Base-by-base conservation (phyloP, 2,888 invertebrate genomes). In the Phytoseiulus persimilis region DNA sequence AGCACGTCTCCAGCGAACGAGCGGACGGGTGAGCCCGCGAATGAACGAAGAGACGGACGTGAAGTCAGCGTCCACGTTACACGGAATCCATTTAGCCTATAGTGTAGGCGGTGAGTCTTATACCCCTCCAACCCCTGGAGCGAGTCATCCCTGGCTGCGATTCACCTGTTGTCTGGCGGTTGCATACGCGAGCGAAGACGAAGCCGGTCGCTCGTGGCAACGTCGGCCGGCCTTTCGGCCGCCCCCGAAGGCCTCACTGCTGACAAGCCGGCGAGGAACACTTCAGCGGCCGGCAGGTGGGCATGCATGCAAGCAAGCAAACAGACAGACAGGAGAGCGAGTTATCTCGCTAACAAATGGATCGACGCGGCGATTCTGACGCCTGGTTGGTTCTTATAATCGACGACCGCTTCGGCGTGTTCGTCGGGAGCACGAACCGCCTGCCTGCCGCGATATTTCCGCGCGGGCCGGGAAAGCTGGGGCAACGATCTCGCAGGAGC, bases 21-120 rank as follows among this genome's bases (percentile, higher is more conserved):
- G 18, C 65, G 65, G 18, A 23, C 28, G 65, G 18, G 2, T 46
- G 9, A 46, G 46, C 46, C 46, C 9, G 9, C 65, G 65, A 65
- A 65, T 23, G 65, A 65, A 65, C 11, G 18, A 18, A 14, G 39
- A 23, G 33, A 45, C 39, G 33, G 87, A 87, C 87, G 32, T 87
- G 87, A 87, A 87, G 5, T 87, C 32, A 33, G 32, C 87, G 14
- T 33, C 33, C 87, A 87, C 87, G 87, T 87, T 87, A 32, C 87
- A 87, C 23, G 32, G 87, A 87, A 87, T 87, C 87, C 87, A 87
- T 87, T 87, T 87, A 87, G 65, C 18, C 28, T 2, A 14, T 65
- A 65, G 65, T 65, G 65, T 6, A 65, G 65, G 23, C 65, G 1
- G 65, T 65, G 65, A 28, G 65, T 65, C 65, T 65, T 65, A 65